These are phyloP conservation scores for Brachymystax lenok DNA, from an alignment of 2,797 vertebrate genomes.

Conservation along the genomic window DNA sequence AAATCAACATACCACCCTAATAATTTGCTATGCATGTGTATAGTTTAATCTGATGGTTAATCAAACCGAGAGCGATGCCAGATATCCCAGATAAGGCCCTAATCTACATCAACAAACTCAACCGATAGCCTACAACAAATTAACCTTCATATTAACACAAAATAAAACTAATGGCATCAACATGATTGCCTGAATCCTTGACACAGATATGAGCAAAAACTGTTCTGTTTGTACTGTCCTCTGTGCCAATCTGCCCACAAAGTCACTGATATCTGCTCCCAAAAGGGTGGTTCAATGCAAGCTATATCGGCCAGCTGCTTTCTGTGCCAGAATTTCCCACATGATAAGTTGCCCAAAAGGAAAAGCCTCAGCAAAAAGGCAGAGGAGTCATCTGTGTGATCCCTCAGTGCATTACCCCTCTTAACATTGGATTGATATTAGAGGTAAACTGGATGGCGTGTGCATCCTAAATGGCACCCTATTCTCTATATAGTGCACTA, in stretches of 20 bases:
- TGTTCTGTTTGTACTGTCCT: not conserved
- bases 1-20: too few relatives aligned
- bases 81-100: too few relatives aligned
- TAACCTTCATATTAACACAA: too few relatives aligned
- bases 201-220: too few relatives aligned
- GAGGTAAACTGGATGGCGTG: not conserved
- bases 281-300: not conserved
- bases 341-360: not conserved
- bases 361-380: not conserved
- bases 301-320: slow-evolving; percentile 8
- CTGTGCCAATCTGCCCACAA: not conserved
- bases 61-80: too few relatives aligned
- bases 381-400: not conserved
- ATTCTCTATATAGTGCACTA: too few relatives aligned
- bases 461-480: not conserved
- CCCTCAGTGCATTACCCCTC: not conserved
- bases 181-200: not conserved
- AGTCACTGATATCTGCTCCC: not conserved
- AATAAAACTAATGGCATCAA: too few relatives aligned
- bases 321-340: slow-evolving; percentile 9
- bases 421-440: not conserved
- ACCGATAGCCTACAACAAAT: too few relatives aligned
- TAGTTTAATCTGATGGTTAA: too few relatives aligned
- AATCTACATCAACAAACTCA: too few relatives aligned
- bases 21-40: too few relatives aligned